phyloP scores from a whole-genome alignment of 2,888 invertebrate species.

The Tromatobia lineatoria region DNA sequence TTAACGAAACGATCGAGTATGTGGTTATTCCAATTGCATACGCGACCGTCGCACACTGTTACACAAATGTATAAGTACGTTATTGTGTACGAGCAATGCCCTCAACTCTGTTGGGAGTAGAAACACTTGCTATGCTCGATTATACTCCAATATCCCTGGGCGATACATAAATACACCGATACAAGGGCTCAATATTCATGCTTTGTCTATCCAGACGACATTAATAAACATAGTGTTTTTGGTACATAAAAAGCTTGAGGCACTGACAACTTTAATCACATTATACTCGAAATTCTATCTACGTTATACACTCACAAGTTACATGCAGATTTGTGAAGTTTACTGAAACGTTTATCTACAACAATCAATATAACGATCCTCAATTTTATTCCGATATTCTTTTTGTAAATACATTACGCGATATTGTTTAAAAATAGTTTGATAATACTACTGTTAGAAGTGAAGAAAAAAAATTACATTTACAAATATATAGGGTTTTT shows the following conservation, averaged over 20 bases:
- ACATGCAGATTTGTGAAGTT: neutral
- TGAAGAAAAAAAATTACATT: too few relatives aligned
- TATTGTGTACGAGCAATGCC: neutral
- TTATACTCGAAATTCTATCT: neutral
- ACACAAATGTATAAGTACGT: conserved; percentile 21
- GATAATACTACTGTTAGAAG: too few relatives aligned
- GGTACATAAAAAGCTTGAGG: neutral
- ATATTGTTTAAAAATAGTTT: too few relatives aligned
- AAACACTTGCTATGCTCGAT: conserved; percentile 12
- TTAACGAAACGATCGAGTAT: conserved; percentile 59
- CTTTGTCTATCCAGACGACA: neutral
- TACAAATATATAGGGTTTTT: neutral
- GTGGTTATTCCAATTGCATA: conserved; percentile 47
- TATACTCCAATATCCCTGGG: conserved; percentile 30
- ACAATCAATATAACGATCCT: neutral
- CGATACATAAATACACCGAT: neutral
- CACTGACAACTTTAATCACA: neutral
- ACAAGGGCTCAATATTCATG: neutral
- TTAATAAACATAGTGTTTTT: neutral
- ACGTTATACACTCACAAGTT: neutral
- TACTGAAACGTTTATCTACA: neutral
- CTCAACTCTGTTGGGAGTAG: neutral
- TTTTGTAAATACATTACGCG: too few relatives aligned
- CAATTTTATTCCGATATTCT: neutral
- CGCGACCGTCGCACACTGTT: neutral